These are phyloP conservation scores for Procambarus clarkii DNA, from an alignment of 1,140 invertebrate genomes.

Conservation along the genomic window DNA sequence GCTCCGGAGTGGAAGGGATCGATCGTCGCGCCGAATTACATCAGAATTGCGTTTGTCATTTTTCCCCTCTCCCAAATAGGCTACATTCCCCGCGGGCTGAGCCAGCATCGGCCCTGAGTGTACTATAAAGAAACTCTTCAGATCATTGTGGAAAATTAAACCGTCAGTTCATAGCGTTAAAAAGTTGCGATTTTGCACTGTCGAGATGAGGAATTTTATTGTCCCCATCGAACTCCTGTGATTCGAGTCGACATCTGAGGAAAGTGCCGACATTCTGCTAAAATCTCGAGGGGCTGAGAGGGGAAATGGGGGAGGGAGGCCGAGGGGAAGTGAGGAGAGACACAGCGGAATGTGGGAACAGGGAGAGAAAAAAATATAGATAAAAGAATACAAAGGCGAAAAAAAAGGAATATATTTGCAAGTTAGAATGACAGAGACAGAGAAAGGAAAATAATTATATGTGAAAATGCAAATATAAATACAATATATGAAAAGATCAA, in stretches of 20 bases:
- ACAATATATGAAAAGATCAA: not conserved
- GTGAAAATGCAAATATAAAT: not conserved
- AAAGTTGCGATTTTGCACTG: conserved; percentile 65
- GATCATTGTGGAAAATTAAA: conserved; percentile 45
- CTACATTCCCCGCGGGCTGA: not conserved
- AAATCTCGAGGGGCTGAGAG: conserved; percentile 31
- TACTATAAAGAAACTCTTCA: conserved; percentile 34
- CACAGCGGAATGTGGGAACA: not conserved
- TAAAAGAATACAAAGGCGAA: not conserved
- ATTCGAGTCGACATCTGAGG: conserved; percentile 57
- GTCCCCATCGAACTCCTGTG: conserved; percentile 55
- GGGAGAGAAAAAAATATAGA: not conserved
- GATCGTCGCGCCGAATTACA: not conserved
- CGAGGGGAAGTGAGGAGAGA: not conserved
- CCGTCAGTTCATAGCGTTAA: conserved; percentile 48
- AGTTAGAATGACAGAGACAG: not conserved
- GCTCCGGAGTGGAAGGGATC: not conserved
- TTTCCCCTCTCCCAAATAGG: not conserved
- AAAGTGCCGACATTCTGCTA: conserved; percentile 61
- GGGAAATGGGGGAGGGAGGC: not conserved
- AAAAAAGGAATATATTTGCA: not conserved
- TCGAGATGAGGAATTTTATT: conserved; percentile 66
- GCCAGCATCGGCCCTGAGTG: not conserved
- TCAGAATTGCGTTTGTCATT: not conserved
- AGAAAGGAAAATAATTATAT: not conserved